phyloP scores from a whole-genome alignment of 2,113 vertebrate genomes.

The Albula glossodonta region DNA sequence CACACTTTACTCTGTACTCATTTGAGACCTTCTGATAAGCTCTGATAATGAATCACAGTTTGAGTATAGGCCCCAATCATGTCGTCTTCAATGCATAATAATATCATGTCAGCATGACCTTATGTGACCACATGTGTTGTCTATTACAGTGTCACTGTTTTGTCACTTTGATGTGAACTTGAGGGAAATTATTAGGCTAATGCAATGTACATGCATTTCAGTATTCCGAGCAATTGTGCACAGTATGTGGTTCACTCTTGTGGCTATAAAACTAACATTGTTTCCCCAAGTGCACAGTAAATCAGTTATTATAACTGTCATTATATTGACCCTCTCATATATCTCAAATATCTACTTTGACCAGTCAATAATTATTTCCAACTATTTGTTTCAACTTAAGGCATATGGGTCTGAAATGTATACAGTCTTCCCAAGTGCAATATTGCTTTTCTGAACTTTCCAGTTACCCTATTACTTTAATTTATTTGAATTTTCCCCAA shows the following conservation, averaged over 20 bases:
- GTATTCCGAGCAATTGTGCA: not conserved
- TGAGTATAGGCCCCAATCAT: slow-evolving; percentile 4
- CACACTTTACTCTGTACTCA: not conserved
- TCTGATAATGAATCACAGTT: not conserved
- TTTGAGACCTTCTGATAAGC: not conserved
- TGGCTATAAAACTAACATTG: not conserved
- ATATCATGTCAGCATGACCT: not conserved
- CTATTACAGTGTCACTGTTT: not conserved
- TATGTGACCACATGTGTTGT: not conserved
- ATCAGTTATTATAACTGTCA: too few species aligned
- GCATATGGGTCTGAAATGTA: not conserved
- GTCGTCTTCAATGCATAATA: not conserved
- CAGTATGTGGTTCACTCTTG: not conserved
- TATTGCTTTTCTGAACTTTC: slow-evolving; percentile 36
- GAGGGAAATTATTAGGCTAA: not conserved
- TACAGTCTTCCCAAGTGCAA: slow-evolving; percentile 2
- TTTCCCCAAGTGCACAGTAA: not conserved
- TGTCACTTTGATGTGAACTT: not conserved
- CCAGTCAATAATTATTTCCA: too few species aligned
- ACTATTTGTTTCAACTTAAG: slow-evolving; percentile 4
- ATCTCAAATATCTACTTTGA: too few species aligned
- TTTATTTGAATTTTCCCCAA: slow-evolving; percentile 27
- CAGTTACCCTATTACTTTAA: slow-evolving; percentile 36
- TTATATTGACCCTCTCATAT: not conserved
- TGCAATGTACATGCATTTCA: not conserved